Evolutionary conservation across 2,113 vertebrate genomes (phyloP), one percentile per base, ranked within the genome.

Genomic region (Ophthalmolycus amberensis): DNA sequence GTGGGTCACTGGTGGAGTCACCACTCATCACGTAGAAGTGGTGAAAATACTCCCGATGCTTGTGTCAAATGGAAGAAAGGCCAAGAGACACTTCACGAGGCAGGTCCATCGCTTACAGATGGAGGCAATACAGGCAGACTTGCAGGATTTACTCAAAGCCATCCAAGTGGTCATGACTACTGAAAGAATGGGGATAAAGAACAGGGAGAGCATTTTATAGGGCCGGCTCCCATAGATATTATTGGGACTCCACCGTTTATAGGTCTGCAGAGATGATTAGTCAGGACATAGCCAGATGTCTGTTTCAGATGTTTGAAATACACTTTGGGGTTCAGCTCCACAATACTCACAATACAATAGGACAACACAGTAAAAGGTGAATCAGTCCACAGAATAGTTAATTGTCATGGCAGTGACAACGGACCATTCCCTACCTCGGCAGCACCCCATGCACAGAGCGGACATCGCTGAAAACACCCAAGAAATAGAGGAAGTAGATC

Each of bases 401-500:
- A 71, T 14, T 27, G 34, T n/a, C 34, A 42, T 29, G 40, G 42
- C 46, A 67, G 75, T 10, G 48, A n/a, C 40, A 62, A 16, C 38
- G 3, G 73, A 38, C 54, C 44, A 62, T 59, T 66, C 34, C 37
- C 20, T n/a, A 58, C 6, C 9, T 50, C 6, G 10, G 18, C 32
- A 62, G 66, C 27, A n/a, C 56, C 52, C 18, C 29, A 15, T 11
- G 40, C 29, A 74, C 64, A 56, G 27, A 70, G 77, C 18, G 62
- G 54, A 54, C 63, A 54, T 40, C 66, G 29, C 40, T 54, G 42
- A 68, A 66, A 54, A 74, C 54, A 60, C 27, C 65, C 48, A 48
- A 78, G 58, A 37, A 54, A 56, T 44, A 50, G 8, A 44, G 66
- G 40, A 12, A 42, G 29, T 69, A 50, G 59, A 90, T 74, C 71